Percentiles rank a stretch among this genome's conserved stretches.
phyloP scores from a whole-genome alignment of 2,113 vertebrate genomes.

The Rhineura floridana region DNA sequence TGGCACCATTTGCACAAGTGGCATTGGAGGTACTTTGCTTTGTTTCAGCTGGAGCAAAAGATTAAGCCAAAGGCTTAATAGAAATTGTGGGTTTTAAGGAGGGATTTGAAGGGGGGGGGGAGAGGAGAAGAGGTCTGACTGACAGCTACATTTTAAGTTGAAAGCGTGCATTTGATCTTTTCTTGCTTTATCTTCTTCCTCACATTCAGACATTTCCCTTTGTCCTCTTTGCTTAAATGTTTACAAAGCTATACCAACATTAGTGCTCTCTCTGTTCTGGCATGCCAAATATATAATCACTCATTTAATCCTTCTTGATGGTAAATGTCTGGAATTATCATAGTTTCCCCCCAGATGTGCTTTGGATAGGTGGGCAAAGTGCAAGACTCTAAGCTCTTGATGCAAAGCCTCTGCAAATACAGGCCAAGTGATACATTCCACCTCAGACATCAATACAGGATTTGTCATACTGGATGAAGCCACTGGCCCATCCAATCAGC shows the following conservation, averaged over 20 bases:
- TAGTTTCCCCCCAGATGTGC: not conserved
- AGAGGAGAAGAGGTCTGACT: not conserved
- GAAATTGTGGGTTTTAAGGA: not conserved
- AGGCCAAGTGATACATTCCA: not conserved
- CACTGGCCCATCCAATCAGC: not conserved
- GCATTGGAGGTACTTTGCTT: not conserved
- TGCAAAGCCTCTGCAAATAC: accelerated
- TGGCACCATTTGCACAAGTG: not conserved
- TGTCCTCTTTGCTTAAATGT: not conserved
- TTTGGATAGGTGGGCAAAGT: not conserved
- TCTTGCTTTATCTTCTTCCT: not conserved
- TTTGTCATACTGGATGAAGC: not conserved
- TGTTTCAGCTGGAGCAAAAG: not conserved
- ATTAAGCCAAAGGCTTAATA: not conserved
- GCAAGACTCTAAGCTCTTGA: accelerated
- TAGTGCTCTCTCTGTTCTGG: not conserved
- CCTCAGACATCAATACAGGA: not conserved
- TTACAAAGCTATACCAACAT: not conserved
- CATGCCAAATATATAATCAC: not conserved
- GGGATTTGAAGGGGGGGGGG: not conserved
- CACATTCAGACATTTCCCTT: not conserved
- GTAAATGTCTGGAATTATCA: not conserved
- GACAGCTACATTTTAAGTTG: not conserved
- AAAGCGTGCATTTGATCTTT: not conserved
- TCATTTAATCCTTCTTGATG: not conserved